Evolutionary conservation across 2,113 vertebrate species (phyloP).

Genomic region (Synodontis membranacea): DNA sequence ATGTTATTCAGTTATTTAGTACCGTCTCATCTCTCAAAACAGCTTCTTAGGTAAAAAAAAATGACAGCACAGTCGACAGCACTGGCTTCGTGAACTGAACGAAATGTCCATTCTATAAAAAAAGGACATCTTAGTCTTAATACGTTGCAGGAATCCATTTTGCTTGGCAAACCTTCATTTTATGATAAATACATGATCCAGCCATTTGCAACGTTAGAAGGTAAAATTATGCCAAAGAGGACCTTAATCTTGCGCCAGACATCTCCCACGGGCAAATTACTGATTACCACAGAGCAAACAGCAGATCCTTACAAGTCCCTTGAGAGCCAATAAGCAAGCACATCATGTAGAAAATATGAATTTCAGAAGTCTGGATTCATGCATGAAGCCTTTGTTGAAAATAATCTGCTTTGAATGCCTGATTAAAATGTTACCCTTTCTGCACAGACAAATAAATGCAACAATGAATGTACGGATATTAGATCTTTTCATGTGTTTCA

Average conservation of each 20-base stretch:
- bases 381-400: background rate
- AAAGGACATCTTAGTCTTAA: background rate
- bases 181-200: conserved; percentile 14
- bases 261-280: conserved; percentile 47
- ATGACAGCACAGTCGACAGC: background rate
- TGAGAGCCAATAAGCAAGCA: conserved; percentile 27
- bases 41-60: background rate
- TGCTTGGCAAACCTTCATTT: background rate
- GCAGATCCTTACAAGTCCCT: conserved; percentile 45
- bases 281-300: conserved; percentile 50
- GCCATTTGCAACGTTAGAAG: background rate
- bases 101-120: background rate
- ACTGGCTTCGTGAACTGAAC: background rate
- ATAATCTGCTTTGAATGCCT: background rate
- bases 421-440: background rate
- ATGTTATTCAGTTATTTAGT: background rate
- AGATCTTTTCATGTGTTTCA: background rate
- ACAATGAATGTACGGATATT: background rate
- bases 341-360: conserved; percentile 7
- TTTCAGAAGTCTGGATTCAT: conserved; percentile 8
- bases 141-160: background rate
- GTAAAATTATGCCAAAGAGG: conserved; percentile 36
- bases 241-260: conserved; percentile 44
- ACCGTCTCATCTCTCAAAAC: background rate
- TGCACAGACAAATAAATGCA: background rate